These are phyloP conservation scores for Diaperis boleti DNA, from an alignment of 2,888 invertebrate genomes.

Conservation along the genomic window DNA sequence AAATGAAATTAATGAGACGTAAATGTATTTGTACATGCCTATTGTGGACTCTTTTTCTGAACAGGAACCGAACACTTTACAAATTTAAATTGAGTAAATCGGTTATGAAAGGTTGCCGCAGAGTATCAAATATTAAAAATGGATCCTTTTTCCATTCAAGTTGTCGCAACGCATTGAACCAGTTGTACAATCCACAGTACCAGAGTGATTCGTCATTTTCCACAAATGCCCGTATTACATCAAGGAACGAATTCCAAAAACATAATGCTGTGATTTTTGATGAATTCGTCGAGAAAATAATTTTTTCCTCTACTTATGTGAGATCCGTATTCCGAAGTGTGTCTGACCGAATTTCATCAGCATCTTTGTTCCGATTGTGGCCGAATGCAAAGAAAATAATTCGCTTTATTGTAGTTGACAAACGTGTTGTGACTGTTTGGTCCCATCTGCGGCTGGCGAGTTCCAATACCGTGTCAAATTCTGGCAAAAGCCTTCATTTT, in stretches of 20 bases:
- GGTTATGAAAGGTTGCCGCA: background rate
- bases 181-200: background rate
- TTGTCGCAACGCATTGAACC: too few relatives aligned
- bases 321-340: constrained; percentile 20
- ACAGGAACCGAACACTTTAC: constrained; percentile 12
- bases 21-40: constrained; percentile 22
- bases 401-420: constrained; percentile 35
- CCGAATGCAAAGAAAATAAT: constrained; percentile 27
- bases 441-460: constrained; percentile 36
- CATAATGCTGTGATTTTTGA: too few relatives aligned
- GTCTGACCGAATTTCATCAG: constrained; percentile 29
- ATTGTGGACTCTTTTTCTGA: constrained; percentile 9
- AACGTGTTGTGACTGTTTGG: constrained; percentile 39
- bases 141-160: background rate
- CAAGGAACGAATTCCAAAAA: background rate
- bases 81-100: constrained; percentile 23
- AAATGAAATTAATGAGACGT: constrained; percentile 41
- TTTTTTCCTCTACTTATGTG: constrained; percentile 27
- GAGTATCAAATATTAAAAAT: background rate
- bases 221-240: background rate
- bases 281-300: background rate
- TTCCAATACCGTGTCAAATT: constrained; percentile 36
- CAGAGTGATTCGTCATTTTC: background rate
- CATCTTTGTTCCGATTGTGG: constrained; percentile 23
- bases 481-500: constrained; percentile 39